Evolutionary conservation across 2,797 vertebrate genomes (phyloP).

Genomic region (Ciconia nigra): DNA sequence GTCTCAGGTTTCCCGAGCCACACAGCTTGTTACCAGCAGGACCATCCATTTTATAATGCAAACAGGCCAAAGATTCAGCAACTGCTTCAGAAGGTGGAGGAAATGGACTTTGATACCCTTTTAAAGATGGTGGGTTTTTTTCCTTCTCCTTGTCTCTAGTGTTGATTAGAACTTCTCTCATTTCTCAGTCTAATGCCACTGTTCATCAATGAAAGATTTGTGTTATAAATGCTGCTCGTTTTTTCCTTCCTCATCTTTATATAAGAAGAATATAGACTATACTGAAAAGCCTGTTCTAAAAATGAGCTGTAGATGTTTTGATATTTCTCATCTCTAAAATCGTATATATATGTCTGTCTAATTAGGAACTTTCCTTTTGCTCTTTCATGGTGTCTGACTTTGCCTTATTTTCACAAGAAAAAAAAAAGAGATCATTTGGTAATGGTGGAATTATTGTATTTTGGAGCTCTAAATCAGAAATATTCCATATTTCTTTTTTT

Average conservation of each 20-base stretch:
- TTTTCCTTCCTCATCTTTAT: not conserved
- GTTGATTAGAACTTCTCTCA: not conserved
- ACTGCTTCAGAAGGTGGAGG: not conserved
- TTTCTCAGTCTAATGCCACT: not conserved
- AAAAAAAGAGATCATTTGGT: not conserved
- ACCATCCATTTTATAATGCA: not conserved
- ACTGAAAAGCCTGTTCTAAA: not conserved
- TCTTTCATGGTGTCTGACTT: not conserved
- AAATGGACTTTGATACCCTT: not conserved
- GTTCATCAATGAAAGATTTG: not conserved
- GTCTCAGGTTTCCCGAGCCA: not conserved
- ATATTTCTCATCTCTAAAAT: not conserved
- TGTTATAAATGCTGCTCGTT: not conserved
- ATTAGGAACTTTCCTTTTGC: not conserved
- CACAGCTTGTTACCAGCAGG: not conserved
- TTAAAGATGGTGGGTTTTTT: not conserved
- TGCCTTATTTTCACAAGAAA: not conserved
- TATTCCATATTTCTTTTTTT: not conserved
- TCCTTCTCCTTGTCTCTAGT: not conserved
- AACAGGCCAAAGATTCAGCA: not conserved
- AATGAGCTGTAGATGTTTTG: not conserved
- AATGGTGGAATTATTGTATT: not conserved
- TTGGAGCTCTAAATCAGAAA: not conserved
- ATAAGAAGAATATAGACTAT: not conserved
- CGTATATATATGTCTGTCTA: not conserved